Evolutionary conservation across 2,888 invertebrate species (phyloP).

Genomic region (Aelia acuminata): DNA sequence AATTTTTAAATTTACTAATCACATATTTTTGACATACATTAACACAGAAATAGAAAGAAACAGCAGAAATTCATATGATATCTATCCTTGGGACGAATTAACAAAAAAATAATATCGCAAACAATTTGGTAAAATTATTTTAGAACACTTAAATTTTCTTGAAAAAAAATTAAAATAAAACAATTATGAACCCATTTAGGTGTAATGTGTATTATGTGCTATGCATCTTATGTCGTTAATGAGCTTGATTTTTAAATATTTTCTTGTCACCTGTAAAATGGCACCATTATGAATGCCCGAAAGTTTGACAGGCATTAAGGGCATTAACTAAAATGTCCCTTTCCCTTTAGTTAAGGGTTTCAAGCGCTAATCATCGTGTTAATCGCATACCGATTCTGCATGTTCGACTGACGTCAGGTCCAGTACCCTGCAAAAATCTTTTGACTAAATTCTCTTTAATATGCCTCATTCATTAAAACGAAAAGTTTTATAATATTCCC

Average conservation of each 20-base stretch:
- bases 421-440: neutral
- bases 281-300: neutral
- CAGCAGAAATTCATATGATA: too few relatives aligned
- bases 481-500: too few relatives aligned
- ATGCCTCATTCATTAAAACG: too few relatives aligned
- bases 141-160: too few relatives aligned
- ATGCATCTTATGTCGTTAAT: neutral
- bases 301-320: neutral
- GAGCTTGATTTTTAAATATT: conserved; percentile 16
- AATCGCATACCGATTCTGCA: neutral
- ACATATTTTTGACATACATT: too few relatives aligned
- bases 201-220: neutral
- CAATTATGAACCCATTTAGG: neutral
- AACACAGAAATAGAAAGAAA: too few relatives aligned
- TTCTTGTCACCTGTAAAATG: neutral
- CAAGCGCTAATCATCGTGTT: neutral
- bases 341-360: neutral
- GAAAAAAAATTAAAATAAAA: too few relatives aligned
- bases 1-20: too few relatives aligned
- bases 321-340: neutral
- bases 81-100: too few relatives aligned
- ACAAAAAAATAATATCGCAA: too few relatives aligned
- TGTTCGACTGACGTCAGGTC: conserved; percentile 3
- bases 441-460: neutral
- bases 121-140: too few relatives aligned